Percentiles rank a stretch among this genome's conserved stretches.
Evolutionary conservation across 1,140 invertebrate genomes (phyloP).

Genomic region (Tetramorium simillimum): DNA sequence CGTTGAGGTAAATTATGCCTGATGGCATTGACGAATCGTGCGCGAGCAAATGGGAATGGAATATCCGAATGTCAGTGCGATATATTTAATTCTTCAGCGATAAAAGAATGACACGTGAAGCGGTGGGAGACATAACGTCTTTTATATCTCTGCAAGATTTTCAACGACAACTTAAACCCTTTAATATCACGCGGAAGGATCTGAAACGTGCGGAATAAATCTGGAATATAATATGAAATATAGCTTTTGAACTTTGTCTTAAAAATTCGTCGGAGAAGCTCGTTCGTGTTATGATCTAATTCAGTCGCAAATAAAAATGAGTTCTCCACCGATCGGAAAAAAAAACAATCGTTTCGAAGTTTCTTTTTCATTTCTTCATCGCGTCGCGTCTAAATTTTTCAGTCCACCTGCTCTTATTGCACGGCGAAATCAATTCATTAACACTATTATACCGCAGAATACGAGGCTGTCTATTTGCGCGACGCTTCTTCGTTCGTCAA

Average conservation of each 20-base stretch:
- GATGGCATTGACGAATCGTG: background rate
- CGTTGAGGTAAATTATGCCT: slow-evolving; percentile 10
- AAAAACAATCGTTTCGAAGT: background rate
- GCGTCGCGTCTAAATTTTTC: background rate
- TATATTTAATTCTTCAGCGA: slow-evolving; percentile 3
- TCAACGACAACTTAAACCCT: background rate
- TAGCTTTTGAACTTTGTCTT: background rate
- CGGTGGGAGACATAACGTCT: background rate
- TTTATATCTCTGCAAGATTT: slow-evolving; percentile 1
- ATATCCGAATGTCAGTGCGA: background rate
- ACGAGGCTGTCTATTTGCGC: slow-evolving; percentile 42
- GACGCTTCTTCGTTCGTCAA: slow-evolving; percentile 58
- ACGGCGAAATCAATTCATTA: slow-evolving; percentile 34
- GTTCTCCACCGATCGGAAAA: background rate
- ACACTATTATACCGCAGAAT: slow-evolving; percentile 4
- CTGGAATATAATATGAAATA: background rate
- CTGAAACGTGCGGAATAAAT: background rate
- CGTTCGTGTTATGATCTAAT: background rate
- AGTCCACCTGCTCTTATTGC: background rate
- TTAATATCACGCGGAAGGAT: slow-evolving; percentile 15
- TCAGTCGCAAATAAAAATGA: background rate
- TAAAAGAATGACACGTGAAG: background rate
- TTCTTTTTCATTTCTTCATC: background rate
- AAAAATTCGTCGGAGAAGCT: background rate
- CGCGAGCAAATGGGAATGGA: background rate